Conservation (phyloP, 1,140 invertebrate genomes). For the Ptiloglossa arizonensis region DNA sequence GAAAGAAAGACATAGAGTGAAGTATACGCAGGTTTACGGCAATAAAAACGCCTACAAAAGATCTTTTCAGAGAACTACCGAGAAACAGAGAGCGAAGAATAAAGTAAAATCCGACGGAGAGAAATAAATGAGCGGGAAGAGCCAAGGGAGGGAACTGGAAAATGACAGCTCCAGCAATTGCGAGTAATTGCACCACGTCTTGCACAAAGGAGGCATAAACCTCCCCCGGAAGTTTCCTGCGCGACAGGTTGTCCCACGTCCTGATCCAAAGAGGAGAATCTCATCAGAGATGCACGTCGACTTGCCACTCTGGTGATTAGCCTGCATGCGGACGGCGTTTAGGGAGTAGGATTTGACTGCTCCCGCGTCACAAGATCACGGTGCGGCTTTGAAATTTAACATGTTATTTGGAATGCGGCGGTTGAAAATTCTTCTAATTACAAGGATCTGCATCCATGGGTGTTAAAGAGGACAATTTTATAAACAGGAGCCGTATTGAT, state of each 20-base stretch:
- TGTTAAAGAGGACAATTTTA: too few species aligned
- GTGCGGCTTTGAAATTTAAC: constrained; percentile 18
- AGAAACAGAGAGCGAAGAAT: constrained; percentile 30
- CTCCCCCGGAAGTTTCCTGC: constrained; percentile 49
- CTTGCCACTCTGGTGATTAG: constrained; percentile 50
- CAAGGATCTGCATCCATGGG: too few species aligned
- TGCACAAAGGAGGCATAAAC: constrained; percentile 53
- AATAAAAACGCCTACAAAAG: constrained; percentile 57
- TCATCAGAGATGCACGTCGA: constrained; percentile 52
- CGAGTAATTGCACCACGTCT: constrained; percentile 51
- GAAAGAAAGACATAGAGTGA: constrained; percentile 2
- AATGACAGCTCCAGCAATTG: constrained; percentile 56
- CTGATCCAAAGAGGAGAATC: constrained; percentile 45
- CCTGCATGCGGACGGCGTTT: constrained; percentile 37
- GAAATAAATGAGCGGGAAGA: constrained; percentile 25
- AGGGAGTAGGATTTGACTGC: constrained; percentile 5
- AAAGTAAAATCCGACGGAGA: background rate
- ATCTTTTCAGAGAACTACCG: constrained; percentile 19
- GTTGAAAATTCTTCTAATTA: background rate
- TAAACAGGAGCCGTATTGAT: too few species aligned
- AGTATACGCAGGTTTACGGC: constrained; percentile 31
- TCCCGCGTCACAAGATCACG: background rate
- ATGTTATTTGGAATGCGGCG: background rate
- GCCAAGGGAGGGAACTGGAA: constrained; percentile 6
- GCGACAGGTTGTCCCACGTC: constrained; percentile 56